Evolutionary conservation across 2,797 vertebrate genomes (phyloP).

Genomic region (Sarcophilus harrisii): DNA sequence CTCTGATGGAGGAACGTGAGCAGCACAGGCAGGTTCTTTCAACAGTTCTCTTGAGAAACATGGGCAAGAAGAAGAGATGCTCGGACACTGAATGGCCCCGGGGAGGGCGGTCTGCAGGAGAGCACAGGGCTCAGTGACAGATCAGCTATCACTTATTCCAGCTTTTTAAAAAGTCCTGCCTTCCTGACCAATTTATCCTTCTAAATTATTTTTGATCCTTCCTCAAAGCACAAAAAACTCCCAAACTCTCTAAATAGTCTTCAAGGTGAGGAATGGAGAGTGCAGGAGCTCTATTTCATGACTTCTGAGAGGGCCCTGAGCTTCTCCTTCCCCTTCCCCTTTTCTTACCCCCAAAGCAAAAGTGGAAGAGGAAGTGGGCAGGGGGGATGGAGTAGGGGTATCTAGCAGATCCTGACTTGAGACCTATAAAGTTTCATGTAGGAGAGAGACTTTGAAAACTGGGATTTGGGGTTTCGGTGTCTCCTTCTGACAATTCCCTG

Average conservation of each 20-base stretch:
- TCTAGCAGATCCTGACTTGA: too few relatives aligned
- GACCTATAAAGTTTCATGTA: neutral
- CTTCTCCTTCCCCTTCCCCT: neutral
- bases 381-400: neutral
- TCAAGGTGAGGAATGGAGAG: neutral
- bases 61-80: neutral
- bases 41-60: neutral
- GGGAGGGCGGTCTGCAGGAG: neutral
- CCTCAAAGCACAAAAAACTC: neutral
- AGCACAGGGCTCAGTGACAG: neutral
- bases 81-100: rapidly evolving
- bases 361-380: neutral
- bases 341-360: neutral
- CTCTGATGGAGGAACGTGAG: neutral
- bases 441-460: neutral
- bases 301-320: neutral
- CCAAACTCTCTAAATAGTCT: neutral
- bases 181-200: neutral
- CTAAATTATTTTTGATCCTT: neutral
- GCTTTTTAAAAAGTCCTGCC: neutral
- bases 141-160: neutral
- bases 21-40: neutral
- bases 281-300: neutral
- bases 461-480: too few relatives aligned
- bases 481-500: neutral